Percentiles rank a stretch among this genome's conserved stretches.
phyloP scores from a whole-genome alignment of 1,140 invertebrate species.

The Trachymyrmex septentrionalis region DNA sequence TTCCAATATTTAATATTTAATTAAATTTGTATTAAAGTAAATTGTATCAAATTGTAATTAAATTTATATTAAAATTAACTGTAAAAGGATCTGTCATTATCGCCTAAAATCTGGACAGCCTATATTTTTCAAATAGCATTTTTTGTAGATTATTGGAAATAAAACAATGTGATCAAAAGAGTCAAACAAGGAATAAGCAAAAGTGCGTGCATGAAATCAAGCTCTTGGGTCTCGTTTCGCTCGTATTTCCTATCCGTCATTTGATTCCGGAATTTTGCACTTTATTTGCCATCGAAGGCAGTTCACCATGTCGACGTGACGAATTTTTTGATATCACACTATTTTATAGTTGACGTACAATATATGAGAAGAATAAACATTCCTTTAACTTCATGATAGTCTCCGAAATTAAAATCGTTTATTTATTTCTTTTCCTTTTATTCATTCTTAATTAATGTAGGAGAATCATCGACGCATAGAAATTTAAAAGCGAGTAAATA shows the following conservation, averaged over 20 bases:
- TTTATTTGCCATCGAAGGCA: conserved; percentile 3
- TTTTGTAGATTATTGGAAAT: background rate
- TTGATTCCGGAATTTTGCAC: conserved; percentile 44
- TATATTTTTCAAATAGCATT: background rate
- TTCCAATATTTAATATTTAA: background rate
- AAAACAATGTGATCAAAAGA: background rate
- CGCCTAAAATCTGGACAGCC: background rate
- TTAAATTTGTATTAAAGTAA: background rate
- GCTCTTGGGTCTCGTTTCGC: conserved; percentile 17
- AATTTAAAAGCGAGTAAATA: background rate
- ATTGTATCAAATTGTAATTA: background rate
- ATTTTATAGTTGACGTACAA: background rate
- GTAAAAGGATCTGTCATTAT: background rate
- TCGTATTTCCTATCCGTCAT: conserved; percentile 29
- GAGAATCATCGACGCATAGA: no score
- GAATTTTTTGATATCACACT: conserved; percentile 24
- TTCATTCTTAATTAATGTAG: background rate
- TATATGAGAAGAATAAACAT: background rate
- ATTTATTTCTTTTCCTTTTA: background rate
- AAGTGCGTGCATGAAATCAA: conserved; percentile 27
- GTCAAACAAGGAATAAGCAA: background rate
- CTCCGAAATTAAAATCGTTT: background rate
- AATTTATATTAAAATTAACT: background rate
- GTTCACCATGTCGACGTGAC: conserved; percentile 13
- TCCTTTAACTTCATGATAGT: background rate